These are phyloP conservation scores for Heteractis magnifica DNA, from an alignment of 92 coral and sea anemone species.

Conservation along the genomic window DNA sequence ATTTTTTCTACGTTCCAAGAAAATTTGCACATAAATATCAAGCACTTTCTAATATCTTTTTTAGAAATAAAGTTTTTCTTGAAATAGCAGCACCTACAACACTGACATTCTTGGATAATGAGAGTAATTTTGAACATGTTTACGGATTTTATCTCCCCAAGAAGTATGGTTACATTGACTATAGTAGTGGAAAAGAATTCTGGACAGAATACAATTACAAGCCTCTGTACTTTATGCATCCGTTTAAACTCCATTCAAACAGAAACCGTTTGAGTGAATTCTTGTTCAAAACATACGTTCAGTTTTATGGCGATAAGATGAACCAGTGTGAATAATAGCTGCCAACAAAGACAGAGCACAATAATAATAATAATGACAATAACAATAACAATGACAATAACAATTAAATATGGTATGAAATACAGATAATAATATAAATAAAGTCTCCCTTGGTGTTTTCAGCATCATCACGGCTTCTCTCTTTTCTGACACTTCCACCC, in stretches of 20 bases:
- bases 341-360: no score
- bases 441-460: no score
- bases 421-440: no score
- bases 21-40: constrained; percentile 35
- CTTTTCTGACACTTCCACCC: no score
- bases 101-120: constrained; percentile 1
- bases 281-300: background rate
- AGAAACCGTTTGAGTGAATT: background rate
- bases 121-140: constrained; percentile 28
- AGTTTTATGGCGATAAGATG: background rate
- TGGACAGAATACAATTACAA: constrained; percentile 5
- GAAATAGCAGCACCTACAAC: constrained; percentile 62
- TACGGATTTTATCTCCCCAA: constrained; percentile 35
- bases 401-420: no score
- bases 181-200: background rate
- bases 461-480: no score
- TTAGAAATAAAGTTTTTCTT: constrained; percentile 49
- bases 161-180: constrained; percentile 8
- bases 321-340: background rate
- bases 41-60: constrained; percentile 40
- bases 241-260: constrained; percentile 27
- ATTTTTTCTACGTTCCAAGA: constrained; percentile 55
- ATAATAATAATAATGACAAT: no score
- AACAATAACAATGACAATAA: no score
- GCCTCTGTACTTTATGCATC: constrained; percentile 24